These are phyloP conservation scores for Oncorhynchus gorbuscha DNA, from an alignment of 2,113 vertebrate species.

Conservation along the genomic window DNA sequence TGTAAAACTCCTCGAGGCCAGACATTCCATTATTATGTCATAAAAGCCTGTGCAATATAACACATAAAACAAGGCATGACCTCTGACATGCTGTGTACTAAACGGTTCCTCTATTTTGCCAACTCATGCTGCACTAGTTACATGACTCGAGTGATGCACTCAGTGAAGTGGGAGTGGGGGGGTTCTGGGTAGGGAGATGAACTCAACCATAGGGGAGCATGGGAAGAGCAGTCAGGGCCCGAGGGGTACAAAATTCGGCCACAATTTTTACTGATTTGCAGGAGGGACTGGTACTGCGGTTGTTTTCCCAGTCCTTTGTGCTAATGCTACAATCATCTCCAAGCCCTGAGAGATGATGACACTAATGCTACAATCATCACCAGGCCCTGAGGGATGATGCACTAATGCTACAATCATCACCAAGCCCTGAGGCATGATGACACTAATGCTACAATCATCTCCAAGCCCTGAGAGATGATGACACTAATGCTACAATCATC, in stretches of 20 bases:
- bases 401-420: too few species aligned
- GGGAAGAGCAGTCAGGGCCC: slow-evolving; percentile 7
- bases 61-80: too few species aligned
- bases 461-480: too few species aligned
- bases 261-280: slow-evolving; percentile 45
- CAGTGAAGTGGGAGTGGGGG: slow-evolving; percentile 11
- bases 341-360: neutral
- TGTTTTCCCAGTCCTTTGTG: neutral
- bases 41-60: too few species aligned
- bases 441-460: too few species aligned
- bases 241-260: neutral
- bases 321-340: too few species aligned
- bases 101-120: slow-evolving; percentile 19
- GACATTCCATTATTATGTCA: too few species aligned
- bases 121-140: slow-evolving; percentile 1
- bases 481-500: too few species aligned
- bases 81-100: too few species aligned
- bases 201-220: slow-evolving; percentile 12
- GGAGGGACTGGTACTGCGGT: neutral
- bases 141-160: neutral
- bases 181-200: slow-evolving; percentile 12
- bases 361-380: slow-evolving; percentile 16
- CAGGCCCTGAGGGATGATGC: too few species aligned
- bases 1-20: too few species aligned
- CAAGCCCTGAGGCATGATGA: too few species aligned